Conservation (phyloP, 2,888 invertebrate species). For the Megaustenia siamemsis region DNA sequence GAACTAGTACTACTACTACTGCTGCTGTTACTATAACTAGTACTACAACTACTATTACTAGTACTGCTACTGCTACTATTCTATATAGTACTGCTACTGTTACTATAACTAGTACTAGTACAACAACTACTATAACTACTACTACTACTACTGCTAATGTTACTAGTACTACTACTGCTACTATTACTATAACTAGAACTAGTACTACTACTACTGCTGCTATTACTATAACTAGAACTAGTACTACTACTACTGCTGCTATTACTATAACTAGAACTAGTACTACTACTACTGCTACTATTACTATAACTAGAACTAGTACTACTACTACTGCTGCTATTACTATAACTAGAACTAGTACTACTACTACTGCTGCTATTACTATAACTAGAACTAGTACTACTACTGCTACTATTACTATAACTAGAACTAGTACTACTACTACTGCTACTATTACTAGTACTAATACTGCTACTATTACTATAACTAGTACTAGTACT, state of each 20-base stretch:
- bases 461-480: background rate
- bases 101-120: background rate
- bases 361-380: background rate
- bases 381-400: conserved; percentile 1
- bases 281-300: background rate
- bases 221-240: conserved; percentile 15
- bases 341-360: background rate
- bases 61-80: background rate
- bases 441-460: conserved; percentile 23
- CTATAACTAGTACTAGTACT: conserved; percentile 4
- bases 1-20: background rate
- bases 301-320: background rate
- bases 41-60: background rate
- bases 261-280: conserved; percentile 12
- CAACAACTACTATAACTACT: background rate
- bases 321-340: background rate
- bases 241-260: conserved; percentile 14
- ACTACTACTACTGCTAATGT: background rate
- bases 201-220: conserved; percentile 20
- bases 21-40: background rate
- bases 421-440: background rate
- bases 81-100: background rate
- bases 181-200: conserved; percentile 25
- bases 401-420: conserved; percentile 34
- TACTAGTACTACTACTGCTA: conserved; percentile 20